Percentiles rank a stretch among this genome's conserved stretches.
Evolutionary conservation across 1,140 invertebrate species (phyloP).

Genomic region (Bacillus rossius): DNA sequence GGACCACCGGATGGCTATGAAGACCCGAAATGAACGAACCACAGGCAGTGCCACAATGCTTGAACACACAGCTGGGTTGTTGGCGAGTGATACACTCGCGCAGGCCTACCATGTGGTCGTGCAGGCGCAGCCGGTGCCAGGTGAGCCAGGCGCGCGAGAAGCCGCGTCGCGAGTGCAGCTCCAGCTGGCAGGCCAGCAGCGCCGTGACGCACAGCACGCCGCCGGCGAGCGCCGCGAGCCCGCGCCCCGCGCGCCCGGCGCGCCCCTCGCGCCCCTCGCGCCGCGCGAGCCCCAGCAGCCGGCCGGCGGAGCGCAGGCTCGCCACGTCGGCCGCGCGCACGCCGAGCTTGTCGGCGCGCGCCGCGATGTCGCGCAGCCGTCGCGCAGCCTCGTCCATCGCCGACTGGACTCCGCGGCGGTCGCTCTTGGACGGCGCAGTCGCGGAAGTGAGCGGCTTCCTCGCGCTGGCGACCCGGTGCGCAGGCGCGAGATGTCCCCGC

Average conservation of each 20-base stretch:
- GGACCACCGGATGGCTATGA: too few relatives aligned
- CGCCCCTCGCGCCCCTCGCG: not conserved
- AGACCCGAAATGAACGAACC: too few relatives aligned
- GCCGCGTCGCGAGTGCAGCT: slow-evolving; percentile 11
- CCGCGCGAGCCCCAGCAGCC: not conserved
- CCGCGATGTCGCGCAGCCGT: slow-evolving; percentile 3
- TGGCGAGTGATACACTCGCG: too few relatives aligned
- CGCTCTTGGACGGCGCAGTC: too few relatives aligned
- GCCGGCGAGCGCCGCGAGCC: not conserved
- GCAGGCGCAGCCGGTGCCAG: slow-evolving; percentile 7
- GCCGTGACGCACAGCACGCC: slow-evolving; percentile 10
- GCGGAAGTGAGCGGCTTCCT: too few relatives aligned
- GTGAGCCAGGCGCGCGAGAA: slow-evolving; percentile 12
- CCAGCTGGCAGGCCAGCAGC: slow-evolving; percentile 7
- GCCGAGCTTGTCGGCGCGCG: slow-evolving; percentile 10
- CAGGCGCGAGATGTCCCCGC: too few relatives aligned
- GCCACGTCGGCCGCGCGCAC: not conserved
- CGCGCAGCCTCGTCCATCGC: slow-evolving; percentile 9
- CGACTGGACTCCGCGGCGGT: too few relatives aligned
- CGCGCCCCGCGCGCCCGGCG: not conserved
- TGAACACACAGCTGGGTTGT: too few relatives aligned
- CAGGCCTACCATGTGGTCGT: slow-evolving; percentile 9
- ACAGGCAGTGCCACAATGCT: too few relatives aligned
- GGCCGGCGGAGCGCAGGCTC: not conserved
- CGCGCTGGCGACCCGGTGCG: too few relatives aligned